Percentiles rank a stretch among this genome's conserved stretches.
phyloP scores from a whole-genome alignment of 2,888 invertebrate genomes.

The Hyles lineata region DNA sequence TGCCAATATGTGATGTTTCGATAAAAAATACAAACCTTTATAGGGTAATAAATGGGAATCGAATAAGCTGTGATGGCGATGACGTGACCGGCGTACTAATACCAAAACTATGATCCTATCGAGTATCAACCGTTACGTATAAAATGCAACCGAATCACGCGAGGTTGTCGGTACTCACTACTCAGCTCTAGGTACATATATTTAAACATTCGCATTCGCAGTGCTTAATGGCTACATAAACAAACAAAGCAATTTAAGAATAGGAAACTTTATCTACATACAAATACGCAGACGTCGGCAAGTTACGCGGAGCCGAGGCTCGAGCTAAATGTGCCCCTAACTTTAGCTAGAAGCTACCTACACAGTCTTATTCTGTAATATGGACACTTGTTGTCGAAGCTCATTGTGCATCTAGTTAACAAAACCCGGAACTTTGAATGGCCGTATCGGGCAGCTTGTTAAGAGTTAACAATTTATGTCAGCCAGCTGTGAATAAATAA shows the following conservation, averaged over 20 bases:
- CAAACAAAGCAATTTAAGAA: not conserved
- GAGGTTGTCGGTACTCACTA: not conserved
- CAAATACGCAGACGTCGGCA: not conserved
- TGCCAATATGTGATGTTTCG: conserved; percentile 31
- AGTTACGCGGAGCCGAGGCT: not conserved
- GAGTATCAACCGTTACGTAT: conserved; percentile 47
- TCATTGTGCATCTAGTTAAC: conserved; percentile 35
- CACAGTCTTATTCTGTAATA: conserved; percentile 6
- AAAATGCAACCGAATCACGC: conserved; percentile 40
- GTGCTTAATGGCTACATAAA: not conserved
- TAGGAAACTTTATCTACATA: not conserved
- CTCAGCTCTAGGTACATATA: not conserved
- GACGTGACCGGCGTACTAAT: conserved; percentile 64
- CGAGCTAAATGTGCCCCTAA: not conserved
- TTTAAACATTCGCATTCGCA: conserved; percentile 12
- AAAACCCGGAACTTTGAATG: conserved; percentile 29
- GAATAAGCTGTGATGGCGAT: conserved; percentile 63
- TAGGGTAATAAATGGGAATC: conserved; percentile 64
- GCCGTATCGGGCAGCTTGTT: conserved; percentile 48
- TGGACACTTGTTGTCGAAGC: conserved; percentile 28
- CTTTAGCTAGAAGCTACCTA: not conserved
- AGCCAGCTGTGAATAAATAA: conserved; percentile 51
- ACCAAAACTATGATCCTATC: conserved; percentile 53
- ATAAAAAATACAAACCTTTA: conserved; percentile 59
- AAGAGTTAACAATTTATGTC: conserved; percentile 54